Percentiles rank a stretch among this genome's conserved stretches.
phyloP scores from a whole-genome alignment of 1,140 invertebrate species.

The Drosophila asahinai region DNA sequence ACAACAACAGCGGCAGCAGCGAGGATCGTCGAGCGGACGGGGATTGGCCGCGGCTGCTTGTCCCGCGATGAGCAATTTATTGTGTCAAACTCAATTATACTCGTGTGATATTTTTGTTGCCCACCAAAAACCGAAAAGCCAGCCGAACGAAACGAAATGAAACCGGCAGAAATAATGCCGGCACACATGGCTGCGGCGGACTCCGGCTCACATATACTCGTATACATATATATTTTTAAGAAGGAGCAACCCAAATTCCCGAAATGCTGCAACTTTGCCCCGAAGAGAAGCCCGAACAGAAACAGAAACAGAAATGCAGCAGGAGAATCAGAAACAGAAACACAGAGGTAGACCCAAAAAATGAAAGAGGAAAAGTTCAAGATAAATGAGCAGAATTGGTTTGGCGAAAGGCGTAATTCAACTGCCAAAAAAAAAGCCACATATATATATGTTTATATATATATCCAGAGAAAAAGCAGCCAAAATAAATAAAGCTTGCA shows the following conservation, averaged over 20 bases:
- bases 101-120: slow-evolving; percentile 82
- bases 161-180: slow-evolving; percentile 47
- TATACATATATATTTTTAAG: slow-evolving; percentile 25
- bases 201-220: neutral
- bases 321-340: slow-evolving; percentile 39
- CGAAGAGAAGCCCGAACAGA: slow-evolving; percentile 33
- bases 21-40: slow-evolving; percentile 1
- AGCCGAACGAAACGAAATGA: slow-evolving; percentile 37
- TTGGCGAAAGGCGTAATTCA: slow-evolving; percentile 83
- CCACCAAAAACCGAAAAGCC: slow-evolving; percentile 57
- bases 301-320: slow-evolving; percentile 29
- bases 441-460: slow-evolving; percentile 1
- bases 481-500: slow-evolving; percentile 55
- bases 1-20: slow-evolving; percentile 57
- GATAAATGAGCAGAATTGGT: slow-evolving; percentile 81
- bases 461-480: slow-evolving; percentile 13
- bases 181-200: slow-evolving; percentile 12
- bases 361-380: slow-evolving; percentile 77
- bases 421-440: slow-evolving; percentile 59
- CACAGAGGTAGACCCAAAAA: slow-evolving; percentile 50
- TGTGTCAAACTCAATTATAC: slow-evolving; percentile 85
- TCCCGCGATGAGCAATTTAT: slow-evolving; percentile 84
- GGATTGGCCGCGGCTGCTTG: slow-evolving; percentile 62
- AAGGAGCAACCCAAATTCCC: slow-evolving; percentile 82
- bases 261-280: slow-evolving; percentile 77